Evolutionary conservation across 2,888 invertebrate species (phyloP).

Genomic region (Gasteruption jaculator): DNA sequence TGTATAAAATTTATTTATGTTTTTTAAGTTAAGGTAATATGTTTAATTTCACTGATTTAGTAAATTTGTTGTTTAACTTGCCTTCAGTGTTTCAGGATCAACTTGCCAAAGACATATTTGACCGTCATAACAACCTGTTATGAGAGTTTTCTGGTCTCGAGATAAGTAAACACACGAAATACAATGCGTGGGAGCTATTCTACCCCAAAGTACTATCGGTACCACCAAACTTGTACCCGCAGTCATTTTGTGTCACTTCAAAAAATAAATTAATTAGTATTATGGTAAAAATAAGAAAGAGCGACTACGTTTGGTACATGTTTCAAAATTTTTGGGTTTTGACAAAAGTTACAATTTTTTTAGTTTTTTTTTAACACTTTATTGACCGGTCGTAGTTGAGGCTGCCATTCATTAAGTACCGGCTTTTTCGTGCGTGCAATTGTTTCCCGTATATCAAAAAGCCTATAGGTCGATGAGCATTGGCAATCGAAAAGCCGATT

Average conservation of each 20-base stretch:
- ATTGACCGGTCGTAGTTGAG: too few species aligned
- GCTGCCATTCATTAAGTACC: too few species aligned
- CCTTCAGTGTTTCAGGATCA: constrained; percentile 73
- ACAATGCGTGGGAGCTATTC: constrained; percentile 93
- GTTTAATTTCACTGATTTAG: background rate
- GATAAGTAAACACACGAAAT: constrained; percentile 91
- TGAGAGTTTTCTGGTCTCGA: constrained; percentile 84
- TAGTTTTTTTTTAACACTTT: too few species aligned
- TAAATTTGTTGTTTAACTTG: constrained; percentile 33
- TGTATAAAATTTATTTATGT: constrained; percentile 1
- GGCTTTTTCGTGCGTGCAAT: too few species aligned
- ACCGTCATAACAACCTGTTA: constrained; percentile 97
- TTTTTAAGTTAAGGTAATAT: background rate
- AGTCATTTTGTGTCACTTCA: constrained; percentile 54
- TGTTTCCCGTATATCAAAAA: too few species aligned
- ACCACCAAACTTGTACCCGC: constrained; percentile 89
- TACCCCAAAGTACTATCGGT: constrained; percentile 97
- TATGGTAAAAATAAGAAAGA: background rate
- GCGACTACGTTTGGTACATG: background rate
- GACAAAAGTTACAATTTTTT: too few species aligned
- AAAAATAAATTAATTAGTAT: constrained; percentile 8
- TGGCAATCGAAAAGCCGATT: too few species aligned
- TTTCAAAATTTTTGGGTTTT: constrained; percentile 2
- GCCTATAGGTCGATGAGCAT: too few species aligned
- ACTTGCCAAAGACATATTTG: constrained; percentile 96